Evolutionary conservation across 2,113 vertebrate genomes (phyloP).

Genomic region (Phalacrocorax pelagicus): DNA sequence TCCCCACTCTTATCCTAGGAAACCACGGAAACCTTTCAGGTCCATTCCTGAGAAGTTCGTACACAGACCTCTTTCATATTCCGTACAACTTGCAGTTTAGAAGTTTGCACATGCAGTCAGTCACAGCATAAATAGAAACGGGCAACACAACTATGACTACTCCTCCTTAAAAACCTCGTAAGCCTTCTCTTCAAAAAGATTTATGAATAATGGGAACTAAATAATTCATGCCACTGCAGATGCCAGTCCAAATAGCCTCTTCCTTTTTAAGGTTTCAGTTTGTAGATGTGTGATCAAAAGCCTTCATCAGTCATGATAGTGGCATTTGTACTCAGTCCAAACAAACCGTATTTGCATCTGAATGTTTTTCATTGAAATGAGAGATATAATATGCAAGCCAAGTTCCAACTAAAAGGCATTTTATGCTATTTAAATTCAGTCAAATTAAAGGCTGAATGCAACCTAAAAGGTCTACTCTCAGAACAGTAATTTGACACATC

Average conservation of each 20-base stretch:
- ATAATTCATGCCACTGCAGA: constrained; percentile 79
- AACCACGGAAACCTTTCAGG: background rate
- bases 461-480: constrained; percentile 76
- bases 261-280: constrained; percentile 76
- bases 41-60: background rate
- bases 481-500: constrained; percentile 78
- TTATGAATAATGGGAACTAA: constrained; percentile 78
- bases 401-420: constrained; percentile 76
- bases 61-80: background rate
- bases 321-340: constrained; percentile 84
- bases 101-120: background rate
- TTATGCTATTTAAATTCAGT: constrained; percentile 79
- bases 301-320: constrained; percentile 81
- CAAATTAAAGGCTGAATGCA: constrained; percentile 80
- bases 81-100: background rate
- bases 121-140: constrained; percentile 22
- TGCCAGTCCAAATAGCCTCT: constrained; percentile 77
- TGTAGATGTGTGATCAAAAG: constrained; percentile 81
- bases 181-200: constrained; percentile 72
- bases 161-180: constrained; percentile 68
- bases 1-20: background rate
- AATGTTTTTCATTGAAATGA: constrained; percentile 87
- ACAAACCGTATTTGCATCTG: constrained; percentile 91
- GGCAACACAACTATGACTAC: constrained; percentile 41
- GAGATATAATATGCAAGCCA: constrained; percentile 81